A percentile compares a stretch with the other conserved stretches of the same genome.
phyloP scores from a whole-genome alignment of 2,113 vertebrate species.

The Callipepla californica region DNA sequence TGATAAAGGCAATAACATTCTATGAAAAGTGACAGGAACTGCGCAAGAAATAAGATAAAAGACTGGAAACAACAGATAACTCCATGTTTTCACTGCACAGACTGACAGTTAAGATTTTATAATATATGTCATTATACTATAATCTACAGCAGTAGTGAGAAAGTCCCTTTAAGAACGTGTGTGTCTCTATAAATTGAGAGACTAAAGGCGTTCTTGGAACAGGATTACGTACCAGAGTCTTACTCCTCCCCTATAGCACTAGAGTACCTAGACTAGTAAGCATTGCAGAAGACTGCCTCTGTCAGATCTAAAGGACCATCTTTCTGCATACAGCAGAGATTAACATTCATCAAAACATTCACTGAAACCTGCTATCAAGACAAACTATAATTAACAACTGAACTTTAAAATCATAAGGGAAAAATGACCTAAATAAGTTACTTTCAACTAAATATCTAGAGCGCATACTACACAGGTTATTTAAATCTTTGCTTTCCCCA shows the following conservation, averaged over 20 bases:
- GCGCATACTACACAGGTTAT: background rate
- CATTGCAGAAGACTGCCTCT: background rate
- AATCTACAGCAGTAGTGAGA: background rate
- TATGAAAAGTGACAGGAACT: background rate
- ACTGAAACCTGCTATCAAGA: background rate
- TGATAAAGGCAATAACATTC: background rate
- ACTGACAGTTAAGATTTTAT: background rate
- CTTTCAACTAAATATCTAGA: background rate
- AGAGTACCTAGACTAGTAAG: background rate
- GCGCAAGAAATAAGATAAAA: background rate
- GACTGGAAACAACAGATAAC: background rate
- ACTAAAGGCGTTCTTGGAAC: background rate
- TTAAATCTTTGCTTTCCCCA: background rate
- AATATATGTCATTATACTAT: background rate
- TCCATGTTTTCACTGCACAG: background rate
- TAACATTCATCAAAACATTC: background rate
- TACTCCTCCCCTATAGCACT: background rate
- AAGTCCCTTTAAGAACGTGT: background rate
- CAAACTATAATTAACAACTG: background rate
- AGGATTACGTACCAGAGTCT: background rate
- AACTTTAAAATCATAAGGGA: background rate
- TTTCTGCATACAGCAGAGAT: background rate
- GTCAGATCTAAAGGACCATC: background rate
- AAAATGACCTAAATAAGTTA: background rate
- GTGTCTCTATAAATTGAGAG: background rate